Evolutionary conservation across 64 coral and sea anemone genomes (phyloP), one percentile per base, ranked within the genome.

Genomic region (Platygyra sinensis): DNA sequence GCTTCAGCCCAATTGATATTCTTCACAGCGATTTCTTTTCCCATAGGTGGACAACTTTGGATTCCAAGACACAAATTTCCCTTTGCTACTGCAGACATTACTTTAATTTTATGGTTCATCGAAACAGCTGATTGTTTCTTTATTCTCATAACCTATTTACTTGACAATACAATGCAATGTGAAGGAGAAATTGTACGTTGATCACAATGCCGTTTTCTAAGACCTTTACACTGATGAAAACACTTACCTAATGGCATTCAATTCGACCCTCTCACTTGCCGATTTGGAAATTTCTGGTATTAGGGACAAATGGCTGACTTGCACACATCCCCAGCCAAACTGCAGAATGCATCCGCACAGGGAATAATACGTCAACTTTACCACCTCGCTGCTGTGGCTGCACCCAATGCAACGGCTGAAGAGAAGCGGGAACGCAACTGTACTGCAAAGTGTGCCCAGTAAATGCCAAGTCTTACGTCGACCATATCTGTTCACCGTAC

Each of bases 271-370:
- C 86, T 96, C 94, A 72, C 89, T 86, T 29, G 72, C 61, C 64
- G 74, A 77, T 55, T 96, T 84, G 42, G 89, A 91, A 15, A 96
- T 96, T 60, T 96, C 94, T 77, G 94, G 94, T 73, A 96, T 96
- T 18, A 96, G 42, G 12, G 94, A 89, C 74, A 96, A 76, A 92
- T 96, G 94, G 22, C 89, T 92, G 52, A 96, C 69, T 75, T 96
- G 90, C 31, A 92, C 87, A 79, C 94, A 92, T 38, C 94, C 94
- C 94, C 94, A 96, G 10, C 94, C 94, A 86, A 96, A 96, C 73
- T 96, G 94, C 72, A 96, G 92, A 13, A 96, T 49, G 11, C 90
- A 90, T 14, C 90, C 94, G 72, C 88, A 91, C 2, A 32, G 61
- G 33, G 83, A 86, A 29, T 89, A 96, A 74, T 96, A 96, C 13